These are phyloP conservation scores for Spea multiplicata DNA, from an alignment of 2,113 vertebrate genomes.

Conservation along the genomic window DNA sequence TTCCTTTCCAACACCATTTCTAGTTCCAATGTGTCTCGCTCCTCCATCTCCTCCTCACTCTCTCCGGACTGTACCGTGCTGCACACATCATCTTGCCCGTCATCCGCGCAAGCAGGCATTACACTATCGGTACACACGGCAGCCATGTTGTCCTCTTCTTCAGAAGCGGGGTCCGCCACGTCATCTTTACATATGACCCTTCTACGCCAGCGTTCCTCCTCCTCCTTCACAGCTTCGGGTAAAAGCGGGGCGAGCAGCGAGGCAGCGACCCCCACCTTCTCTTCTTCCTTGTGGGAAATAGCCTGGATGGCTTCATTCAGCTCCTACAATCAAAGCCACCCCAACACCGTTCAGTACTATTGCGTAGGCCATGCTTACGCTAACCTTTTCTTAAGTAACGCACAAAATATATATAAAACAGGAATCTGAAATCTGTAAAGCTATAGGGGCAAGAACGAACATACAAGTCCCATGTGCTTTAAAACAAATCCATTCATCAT, in stretches of 20 bases:
- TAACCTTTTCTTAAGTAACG: too few relatives aligned
- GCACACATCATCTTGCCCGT: constrained; percentile 71
- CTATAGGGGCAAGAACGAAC: too few relatives aligned
- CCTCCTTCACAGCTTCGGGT: constrained; percentile 85
- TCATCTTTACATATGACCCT: constrained; percentile 81
- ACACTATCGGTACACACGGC: constrained; percentile 46
- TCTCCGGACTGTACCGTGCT: constrained; percentile 80
- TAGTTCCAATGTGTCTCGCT: constrained; percentile 90
- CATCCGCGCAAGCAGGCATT: constrained; percentile 57
- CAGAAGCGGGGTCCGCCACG: constrained; percentile 59
- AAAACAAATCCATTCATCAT: too few relatives aligned
- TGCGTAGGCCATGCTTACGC: too few relatives aligned
- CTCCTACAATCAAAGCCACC: constrained; percentile 65
- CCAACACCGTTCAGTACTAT: too few relatives aligned
- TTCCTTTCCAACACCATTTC: constrained; percentile 93
- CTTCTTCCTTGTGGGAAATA: constrained; percentile 88
- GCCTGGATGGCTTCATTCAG: constrained; percentile 91
- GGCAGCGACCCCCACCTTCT: constrained; percentile 84
- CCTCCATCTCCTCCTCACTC: constrained; percentile 78
- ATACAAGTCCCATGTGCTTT: too few relatives aligned
- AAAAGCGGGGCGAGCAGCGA: constrained; percentile 88
- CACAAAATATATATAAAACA: too few relatives aligned
- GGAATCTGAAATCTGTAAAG: too few relatives aligned
- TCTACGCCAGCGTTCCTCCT: constrained; percentile 93
- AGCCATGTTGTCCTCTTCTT: constrained; percentile 48